Percentiles rank a stretch among this genome's conserved stretches.
Evolutionary conservation across 2,888 invertebrate genomes (phyloP).

Genomic region (Axea sp.): DNA sequence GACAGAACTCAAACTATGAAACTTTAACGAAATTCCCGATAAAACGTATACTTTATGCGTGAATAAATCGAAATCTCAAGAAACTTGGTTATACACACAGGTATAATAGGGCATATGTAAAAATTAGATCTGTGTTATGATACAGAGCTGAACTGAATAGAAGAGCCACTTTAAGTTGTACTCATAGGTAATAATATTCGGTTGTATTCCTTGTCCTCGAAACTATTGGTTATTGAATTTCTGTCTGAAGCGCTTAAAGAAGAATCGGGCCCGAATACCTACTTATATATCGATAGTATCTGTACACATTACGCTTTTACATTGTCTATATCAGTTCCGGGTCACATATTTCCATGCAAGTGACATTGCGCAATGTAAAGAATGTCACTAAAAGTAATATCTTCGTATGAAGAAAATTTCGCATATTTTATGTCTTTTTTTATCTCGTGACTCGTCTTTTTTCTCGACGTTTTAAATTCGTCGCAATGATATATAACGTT

Average conservation of each 20-base stretch:
- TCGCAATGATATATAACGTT: constrained; percentile 29
- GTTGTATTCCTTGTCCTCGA: constrained; percentile 68
- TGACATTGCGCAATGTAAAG: constrained; percentile 52
- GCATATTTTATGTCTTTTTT: constrained; percentile 49
- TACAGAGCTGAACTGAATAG: constrained; percentile 70
- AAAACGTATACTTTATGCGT: constrained; percentile 74
- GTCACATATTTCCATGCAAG: constrained; percentile 56
- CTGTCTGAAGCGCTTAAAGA: constrained; percentile 67
- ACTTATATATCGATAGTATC: constrained; percentile 55
- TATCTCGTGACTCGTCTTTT: constrained; percentile 30
- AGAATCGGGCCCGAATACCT: constrained; percentile 52
- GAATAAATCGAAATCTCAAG: constrained; percentile 68
- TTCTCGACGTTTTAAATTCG: constrained; percentile 7
- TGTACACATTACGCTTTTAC: constrained; percentile 54
- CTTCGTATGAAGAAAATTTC: constrained; percentile 48
- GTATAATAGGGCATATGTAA: constrained; percentile 44
- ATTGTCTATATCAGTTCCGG: constrained; percentile 56
- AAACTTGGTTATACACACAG: constrained; percentile 62
- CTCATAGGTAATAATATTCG: constrained; percentile 58
- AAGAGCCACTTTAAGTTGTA: constrained; percentile 65
- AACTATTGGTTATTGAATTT: constrained; percentile 74
- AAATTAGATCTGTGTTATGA: constrained; percentile 68
- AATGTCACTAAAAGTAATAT: constrained; percentile 53
- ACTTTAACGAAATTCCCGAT: constrained; percentile 73
- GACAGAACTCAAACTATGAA: constrained; percentile 67